Evolutionary conservation across 1,140 invertebrate species (phyloP), one percentile per base, ranked within the genome.

Genomic region (Panagrolaimus sp.): DNA sequence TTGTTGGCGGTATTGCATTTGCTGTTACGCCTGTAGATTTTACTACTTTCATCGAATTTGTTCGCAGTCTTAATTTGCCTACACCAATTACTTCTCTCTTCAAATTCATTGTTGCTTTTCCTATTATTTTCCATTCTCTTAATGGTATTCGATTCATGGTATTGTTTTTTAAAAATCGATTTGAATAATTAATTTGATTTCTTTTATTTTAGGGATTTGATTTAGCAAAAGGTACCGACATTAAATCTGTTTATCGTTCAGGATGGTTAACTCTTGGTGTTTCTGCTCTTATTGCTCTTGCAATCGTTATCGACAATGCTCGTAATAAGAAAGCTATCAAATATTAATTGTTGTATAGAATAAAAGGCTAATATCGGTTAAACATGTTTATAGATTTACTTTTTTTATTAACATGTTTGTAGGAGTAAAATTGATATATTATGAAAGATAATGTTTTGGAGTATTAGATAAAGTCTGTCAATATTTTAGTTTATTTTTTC

Each of bases 51-150:
- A 68, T 82, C 9, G 71, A 81, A 14, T 78, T 70, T 66, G 62
- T 79, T 38, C 75, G 70, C 42, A 67, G 67, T 43, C 66, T 70
- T 43, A 77, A 77, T 51, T 38, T 79, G 9, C 77, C 77, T 11
- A 53, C 31, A 23, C 75, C 66, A 9, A 48, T 79, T 9, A 79
- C 78, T 13, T 67, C 68, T 31, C 51, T 63, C 38, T 78, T 79
- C 75, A 80, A 79, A 75, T 79, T 78, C 65, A 69, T 79, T 53
- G 76, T 79, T 48, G 72, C 78, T 16, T 79, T 78, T 72, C 76
- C 76, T 11, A 80, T 79, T 48, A 66, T 78, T 44, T 79, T 78
- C 78, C 75, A 79, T 62, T 67, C 74, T 23, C 64, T 79, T 8
- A 79, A 79, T 68, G 78, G 77, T 9, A 53, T 80, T n/a, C 75